Conservation (phyloP, 2,113 vertebrate genomes). For the Chloroceryle aenea region DNA sequence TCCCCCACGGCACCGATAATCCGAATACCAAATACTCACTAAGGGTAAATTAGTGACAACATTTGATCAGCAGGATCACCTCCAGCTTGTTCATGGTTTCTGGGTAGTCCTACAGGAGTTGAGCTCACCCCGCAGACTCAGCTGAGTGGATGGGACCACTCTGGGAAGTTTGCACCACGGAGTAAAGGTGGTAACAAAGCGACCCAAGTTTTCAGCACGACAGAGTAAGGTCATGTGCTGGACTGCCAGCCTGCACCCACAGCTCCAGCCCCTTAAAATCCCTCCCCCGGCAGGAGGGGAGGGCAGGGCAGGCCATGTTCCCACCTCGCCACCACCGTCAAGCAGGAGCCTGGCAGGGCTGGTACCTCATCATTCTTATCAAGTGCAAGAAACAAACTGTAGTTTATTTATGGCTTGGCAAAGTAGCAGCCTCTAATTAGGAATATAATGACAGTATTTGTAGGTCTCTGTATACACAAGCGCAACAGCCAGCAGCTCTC, state of each 20-base stretch:
- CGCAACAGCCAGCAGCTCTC: neutral
- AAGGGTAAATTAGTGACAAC: neutral
- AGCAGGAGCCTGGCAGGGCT: neutral
- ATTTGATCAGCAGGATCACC: neutral
- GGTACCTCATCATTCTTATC: neutral
- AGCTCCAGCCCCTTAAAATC: neutral
- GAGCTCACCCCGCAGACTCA: fast-evolving
- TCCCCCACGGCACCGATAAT: neutral
- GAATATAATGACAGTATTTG: neutral
- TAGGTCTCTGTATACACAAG: neutral
- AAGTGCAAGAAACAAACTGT: neutral
- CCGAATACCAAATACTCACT: neutral
- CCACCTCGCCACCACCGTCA: fast-evolving
- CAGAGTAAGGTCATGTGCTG: fast-evolving
- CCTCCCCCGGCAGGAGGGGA: neutral
- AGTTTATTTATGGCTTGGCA: neutral
- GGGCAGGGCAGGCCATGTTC: fast-evolving
- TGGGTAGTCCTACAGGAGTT: neutral
- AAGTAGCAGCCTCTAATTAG: neutral
- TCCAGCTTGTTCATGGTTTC: neutral
- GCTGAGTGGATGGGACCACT: neutral
- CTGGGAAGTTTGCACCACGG: neutral
- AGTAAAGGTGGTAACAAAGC: neutral
- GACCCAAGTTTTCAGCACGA: neutral
- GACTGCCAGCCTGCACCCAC: neutral